Evolutionary conservation across 2,113 vertebrate species (phyloP), one percentile per base, ranked within the genome.

Genomic region (Plestiodon gilberti): DNA sequence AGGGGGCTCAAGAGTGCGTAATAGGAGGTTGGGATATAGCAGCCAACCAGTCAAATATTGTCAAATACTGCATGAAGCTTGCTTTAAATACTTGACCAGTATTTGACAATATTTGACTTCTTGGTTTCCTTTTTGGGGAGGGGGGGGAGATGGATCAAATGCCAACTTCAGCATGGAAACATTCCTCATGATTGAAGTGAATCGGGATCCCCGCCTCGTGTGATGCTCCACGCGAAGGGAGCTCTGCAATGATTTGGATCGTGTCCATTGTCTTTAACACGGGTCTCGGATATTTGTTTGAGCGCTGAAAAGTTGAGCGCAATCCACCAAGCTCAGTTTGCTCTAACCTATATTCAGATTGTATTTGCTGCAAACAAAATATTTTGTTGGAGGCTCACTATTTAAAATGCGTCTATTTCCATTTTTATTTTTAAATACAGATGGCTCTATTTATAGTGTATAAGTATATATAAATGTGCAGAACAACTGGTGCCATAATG

Each of bases 401-500:
- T 75, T 90, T 88, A 87, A 10, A 69, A 78, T 70, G 81, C 78
- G 69, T 43, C 76, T 82, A 64, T 8, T 78, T 75, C 10, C 11
- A 22, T 80, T 22, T 40, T 1, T 52, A 28, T 76, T 1, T 5
- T 40, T 59, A 22, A 13, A 1, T n/a, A 64, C 10, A 25, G 0
- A 25, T 78, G 57, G 33, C 77, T 78, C 20, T 78, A 57, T 57
- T 57, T 57, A 57, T 6, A 57, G 55, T 78, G 33, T 87, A 0
- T 14, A 0, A 8, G 1, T 15, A 65, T 64, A 52, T 77, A 77
- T 55, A 3, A 57, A 40, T 89, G 61, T 77, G n/a, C 6, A 2
- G 82, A 7, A 76, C 74, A 13, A 0, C 20, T 38, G 3, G 20
- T 88, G 93, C 91, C 48, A 85, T 88, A 70, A 48, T 73, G 78